phyloP scores from a whole-genome alignment of 2,113 vertebrate genomes.

The Vulpes lagopus region DNA sequence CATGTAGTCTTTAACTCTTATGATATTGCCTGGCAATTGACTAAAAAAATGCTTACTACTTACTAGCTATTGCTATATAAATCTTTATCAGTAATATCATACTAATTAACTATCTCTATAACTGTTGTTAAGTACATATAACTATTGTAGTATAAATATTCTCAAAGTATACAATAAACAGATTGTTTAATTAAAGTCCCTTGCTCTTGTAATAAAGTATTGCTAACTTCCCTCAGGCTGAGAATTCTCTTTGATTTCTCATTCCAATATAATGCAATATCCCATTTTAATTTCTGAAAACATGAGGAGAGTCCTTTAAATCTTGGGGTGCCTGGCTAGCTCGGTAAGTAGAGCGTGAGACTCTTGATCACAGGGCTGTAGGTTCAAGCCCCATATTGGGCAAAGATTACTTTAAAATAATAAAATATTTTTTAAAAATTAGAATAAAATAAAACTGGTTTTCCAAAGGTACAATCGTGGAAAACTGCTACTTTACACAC shows the following conservation, averaged over 20 bases:
- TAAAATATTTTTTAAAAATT: neutral
- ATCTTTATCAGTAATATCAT: neutral
- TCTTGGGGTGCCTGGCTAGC: neutral
- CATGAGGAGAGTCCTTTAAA: neutral
- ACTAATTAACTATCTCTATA: neutral
- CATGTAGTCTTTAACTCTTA: neutral
- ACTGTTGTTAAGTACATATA: neutral
- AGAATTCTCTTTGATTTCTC: slow-evolving; percentile 48
- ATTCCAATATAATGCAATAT: slow-evolving; percentile 2
- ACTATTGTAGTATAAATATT: neutral
- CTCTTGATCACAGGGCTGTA: neutral
- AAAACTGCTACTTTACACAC: neutral
- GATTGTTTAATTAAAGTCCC: slow-evolving; percentile 47
- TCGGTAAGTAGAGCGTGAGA: neutral
- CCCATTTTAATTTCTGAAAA: slow-evolving; percentile 21
- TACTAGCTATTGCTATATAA: neutral
- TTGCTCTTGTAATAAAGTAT: neutral
- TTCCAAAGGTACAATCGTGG: neutral
- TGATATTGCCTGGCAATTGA: neutral
- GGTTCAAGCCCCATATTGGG: neutral
- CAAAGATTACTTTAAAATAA: neutral
- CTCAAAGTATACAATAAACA: neutral
- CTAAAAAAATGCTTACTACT: neutral
- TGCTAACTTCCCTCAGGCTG: neutral
- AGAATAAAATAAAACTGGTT: neutral